Percentiles rank a stretch among this genome's conserved stretches.
phyloP scores from a whole-genome alignment of 2,888 invertebrate genomes.

The Lissonota sp. region DNA sequence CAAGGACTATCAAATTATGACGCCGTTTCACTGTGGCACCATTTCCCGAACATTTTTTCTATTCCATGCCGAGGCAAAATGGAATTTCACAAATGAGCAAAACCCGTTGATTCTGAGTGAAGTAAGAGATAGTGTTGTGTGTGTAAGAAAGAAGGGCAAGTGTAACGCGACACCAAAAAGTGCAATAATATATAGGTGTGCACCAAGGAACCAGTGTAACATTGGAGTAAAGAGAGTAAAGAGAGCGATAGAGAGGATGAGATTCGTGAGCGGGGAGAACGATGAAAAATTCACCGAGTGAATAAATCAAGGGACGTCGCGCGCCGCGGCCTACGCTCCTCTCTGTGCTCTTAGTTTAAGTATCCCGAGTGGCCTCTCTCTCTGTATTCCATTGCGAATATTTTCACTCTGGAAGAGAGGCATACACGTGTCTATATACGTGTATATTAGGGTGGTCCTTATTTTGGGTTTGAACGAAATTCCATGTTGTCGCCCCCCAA shows the following conservation, averaged over 20 bases:
- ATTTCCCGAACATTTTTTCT: no score
- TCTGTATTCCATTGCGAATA: constrained; percentile 73
- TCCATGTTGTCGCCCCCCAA: no score
- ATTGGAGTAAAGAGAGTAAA: constrained; percentile 40
- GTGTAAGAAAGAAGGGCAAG: constrained; percentile 19
- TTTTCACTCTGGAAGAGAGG: constrained; percentile 62
- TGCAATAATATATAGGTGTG: constrained; percentile 18
- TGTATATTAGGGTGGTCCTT: constrained; percentile 27
- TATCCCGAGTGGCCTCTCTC: constrained; percentile 72
- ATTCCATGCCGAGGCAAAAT: background rate
- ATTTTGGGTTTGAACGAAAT: no score
- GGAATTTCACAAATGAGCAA: background rate
- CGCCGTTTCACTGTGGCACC: no score
- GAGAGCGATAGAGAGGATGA: constrained; percentile 22
- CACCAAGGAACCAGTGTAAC: constrained; percentile 18
- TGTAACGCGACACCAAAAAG: background rate
- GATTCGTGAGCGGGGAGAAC: constrained; percentile 52
- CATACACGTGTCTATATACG: constrained; percentile 48
- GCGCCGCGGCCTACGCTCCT: constrained; percentile 59
- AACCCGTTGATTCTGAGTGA: constrained; percentile 1
- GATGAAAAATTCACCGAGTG: constrained; percentile 81
- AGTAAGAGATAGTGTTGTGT: constrained; percentile 7
- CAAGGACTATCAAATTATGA: no score
- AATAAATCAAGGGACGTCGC: constrained; percentile 80
- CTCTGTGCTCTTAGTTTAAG: constrained; percentile 75